These are phyloP conservation scores for Zingel zingel DNA, from an alignment of 2,113 vertebrate genomes.

Conservation along the genomic window DNA sequence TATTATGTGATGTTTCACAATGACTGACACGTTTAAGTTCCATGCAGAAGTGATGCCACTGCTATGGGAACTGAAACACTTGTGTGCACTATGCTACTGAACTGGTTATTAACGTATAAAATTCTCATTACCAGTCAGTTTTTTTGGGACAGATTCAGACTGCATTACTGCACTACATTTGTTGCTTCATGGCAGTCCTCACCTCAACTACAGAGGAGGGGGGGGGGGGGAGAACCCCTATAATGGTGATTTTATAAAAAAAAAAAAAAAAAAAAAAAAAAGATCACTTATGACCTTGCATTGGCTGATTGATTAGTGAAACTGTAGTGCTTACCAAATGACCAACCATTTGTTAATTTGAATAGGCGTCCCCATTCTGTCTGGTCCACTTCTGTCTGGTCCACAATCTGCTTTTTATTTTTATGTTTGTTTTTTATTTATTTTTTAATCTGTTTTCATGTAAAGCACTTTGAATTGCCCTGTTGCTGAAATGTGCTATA, in stretches of 20 bases:
- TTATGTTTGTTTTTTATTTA: no score
- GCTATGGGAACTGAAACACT: background rate
- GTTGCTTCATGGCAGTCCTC: background rate
- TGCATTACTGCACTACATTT: no score
- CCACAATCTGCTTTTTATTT: no score
- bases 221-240: background rate
- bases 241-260: background rate
- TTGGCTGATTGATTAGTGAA: constrained; percentile 16
- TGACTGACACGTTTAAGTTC: background rate
- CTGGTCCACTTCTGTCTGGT: background rate
- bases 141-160: background rate
- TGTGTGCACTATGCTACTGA: background rate
- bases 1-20: background rate
- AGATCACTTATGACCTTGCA: background rate
- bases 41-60: background rate
- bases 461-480: no score
- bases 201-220: background rate
- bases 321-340: background rate
- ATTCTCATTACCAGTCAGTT: background rate
- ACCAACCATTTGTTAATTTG: background rate
- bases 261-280: no score
- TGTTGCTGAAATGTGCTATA: no score
- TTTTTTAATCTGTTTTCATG: no score
- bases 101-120: background rate
- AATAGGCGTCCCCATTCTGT: constrained; percentile 7